Percentiles rank a stretch among this genome's conserved stretches.
Evolutionary conservation across 2,113 vertebrate genomes (phyloP).

Genomic region (Emydocephalus ijimae): DNA sequence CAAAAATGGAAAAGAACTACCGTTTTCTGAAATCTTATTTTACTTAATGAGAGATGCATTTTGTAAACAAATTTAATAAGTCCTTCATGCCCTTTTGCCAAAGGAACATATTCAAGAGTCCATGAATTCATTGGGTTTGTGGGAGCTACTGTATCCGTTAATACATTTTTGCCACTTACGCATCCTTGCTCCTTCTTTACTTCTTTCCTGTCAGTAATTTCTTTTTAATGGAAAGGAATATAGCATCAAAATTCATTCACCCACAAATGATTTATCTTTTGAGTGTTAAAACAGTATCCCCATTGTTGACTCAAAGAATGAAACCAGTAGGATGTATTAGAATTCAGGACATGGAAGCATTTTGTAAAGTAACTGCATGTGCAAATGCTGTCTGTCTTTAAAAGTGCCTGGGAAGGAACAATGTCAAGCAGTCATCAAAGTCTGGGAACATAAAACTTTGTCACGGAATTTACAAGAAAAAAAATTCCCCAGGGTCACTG

Average conservation of each 20-base stretch:
- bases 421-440: conserved; percentile 15
- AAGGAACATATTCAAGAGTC: background rate
- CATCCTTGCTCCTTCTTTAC: background rate
- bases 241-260: conserved; percentile 17
- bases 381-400: background rate
- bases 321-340: background rate
- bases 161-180: background rate
- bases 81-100: background rate
- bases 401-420: conserved; percentile 15
- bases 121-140: conserved; percentile 2
- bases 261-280: conserved; percentile 30
- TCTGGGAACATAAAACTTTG: conserved; percentile 17
- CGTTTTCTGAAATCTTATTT: background rate
- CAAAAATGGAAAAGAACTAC: background rate
- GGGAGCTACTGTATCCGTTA: background rate
- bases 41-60: background rate
- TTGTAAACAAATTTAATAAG: background rate
- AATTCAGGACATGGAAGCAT: conserved; percentile 5
- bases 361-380: background rate
- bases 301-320: conserved; percentile 21
- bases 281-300: conserved; percentile 25
- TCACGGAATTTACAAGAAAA: background rate
- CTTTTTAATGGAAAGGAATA: background rate
- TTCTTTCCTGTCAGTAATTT: conserved; percentile 1
- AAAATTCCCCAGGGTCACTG: background rate